These are phyloP conservation scores for Drosophila sucinea DNA, from an alignment of 1,140 invertebrate genomes.

Conservation along the genomic window DNA sequence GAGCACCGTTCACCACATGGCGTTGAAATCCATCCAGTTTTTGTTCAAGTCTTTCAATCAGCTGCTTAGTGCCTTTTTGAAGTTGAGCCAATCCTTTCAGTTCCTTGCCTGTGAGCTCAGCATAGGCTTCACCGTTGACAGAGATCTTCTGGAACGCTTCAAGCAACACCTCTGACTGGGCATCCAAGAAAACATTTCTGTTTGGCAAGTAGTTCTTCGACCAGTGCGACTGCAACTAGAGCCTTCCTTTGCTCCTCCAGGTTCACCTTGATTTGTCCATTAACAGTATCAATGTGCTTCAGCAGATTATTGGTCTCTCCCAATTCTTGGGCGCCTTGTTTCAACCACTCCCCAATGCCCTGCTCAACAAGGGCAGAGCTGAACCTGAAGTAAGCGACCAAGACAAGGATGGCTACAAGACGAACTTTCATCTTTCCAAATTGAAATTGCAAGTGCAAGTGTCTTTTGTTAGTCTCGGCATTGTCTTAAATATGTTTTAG, in stretches of 20 bases:
- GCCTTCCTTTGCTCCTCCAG: slow-evolving; percentile 45
- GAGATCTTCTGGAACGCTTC: slow-evolving; percentile 44
- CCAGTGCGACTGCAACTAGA: slow-evolving; percentile 25
- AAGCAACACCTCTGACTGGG: slow-evolving; percentile 29
- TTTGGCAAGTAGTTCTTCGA: slow-evolving; percentile 39
- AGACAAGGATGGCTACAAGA: slow-evolving; percentile 27
- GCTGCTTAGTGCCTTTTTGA: slow-evolving; percentile 41
- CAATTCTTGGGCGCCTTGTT: slow-evolving; percentile 41
- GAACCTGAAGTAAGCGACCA: slow-evolving; percentile 24
- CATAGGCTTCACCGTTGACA: slow-evolving; percentile 21
- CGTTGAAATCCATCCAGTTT: slow-evolving; percentile 60
- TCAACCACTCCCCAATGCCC: slow-evolving; percentile 26
- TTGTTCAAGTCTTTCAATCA: slow-evolving; percentile 36
- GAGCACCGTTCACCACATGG: slow-evolving; percentile 45
- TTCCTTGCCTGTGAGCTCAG: slow-evolving; percentile 34
- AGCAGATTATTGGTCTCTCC: slow-evolving; percentile 36
- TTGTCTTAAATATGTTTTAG: slow-evolving; percentile 50
- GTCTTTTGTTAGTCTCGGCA: slow-evolving; percentile 11
- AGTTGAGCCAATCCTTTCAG: slow-evolving; percentile 30
- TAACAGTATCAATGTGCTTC: slow-evolving; percentile 28
- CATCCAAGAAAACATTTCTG: slow-evolving; percentile 19
- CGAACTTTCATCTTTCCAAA: slow-evolving; percentile 42
- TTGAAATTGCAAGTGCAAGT: slow-evolving; percentile 36
- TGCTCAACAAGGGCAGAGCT: slow-evolving; percentile 6
- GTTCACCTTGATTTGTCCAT: slow-evolving; percentile 30